Conservation (phyloP, 2,113 vertebrate species). For the Empidonax traillii region DNA sequence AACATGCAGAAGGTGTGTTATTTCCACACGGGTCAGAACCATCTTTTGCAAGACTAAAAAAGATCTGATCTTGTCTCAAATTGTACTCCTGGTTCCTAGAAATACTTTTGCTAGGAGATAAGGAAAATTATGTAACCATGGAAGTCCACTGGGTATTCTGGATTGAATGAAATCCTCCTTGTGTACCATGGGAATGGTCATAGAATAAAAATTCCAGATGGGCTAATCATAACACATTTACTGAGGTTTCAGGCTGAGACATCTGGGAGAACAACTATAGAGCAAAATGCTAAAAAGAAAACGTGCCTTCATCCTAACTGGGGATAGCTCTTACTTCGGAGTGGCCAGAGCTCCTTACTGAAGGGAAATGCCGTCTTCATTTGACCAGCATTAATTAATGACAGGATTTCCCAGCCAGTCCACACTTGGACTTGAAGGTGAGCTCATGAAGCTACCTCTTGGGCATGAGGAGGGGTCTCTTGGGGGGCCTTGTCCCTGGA, state of each 20-base stretch:
- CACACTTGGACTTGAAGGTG: not conserved
- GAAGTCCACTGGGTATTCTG: constrained; percentile 23
- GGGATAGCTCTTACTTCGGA: not conserved
- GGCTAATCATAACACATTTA: not conserved
- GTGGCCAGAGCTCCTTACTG: not conserved
- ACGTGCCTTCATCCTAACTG: not conserved
- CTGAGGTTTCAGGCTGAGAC: not conserved
- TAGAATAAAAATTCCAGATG: constrained; percentile 15
- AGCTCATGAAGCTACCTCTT: not conserved
- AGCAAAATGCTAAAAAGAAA: not conserved
- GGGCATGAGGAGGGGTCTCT: not conserved
- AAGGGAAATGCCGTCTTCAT: not conserved
- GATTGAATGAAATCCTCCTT: constrained; percentile 24
- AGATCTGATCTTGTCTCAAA: not conserved
- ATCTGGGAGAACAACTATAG: not conserved
- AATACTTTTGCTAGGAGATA: constrained; percentile 33
- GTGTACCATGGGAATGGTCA: not conserved
- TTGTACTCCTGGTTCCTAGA: constrained; percentile 33
- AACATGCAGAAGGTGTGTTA: not conserved
- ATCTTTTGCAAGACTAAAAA: constrained; percentile 10
- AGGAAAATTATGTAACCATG: constrained; percentile 13
- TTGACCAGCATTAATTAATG: not conserved
- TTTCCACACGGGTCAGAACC: not conserved
- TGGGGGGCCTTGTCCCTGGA: not conserved
- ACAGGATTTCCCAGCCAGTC: not conserved